Conservation (phyloP, 2,797 vertebrate species). For the Tangara arthus region DNA sequence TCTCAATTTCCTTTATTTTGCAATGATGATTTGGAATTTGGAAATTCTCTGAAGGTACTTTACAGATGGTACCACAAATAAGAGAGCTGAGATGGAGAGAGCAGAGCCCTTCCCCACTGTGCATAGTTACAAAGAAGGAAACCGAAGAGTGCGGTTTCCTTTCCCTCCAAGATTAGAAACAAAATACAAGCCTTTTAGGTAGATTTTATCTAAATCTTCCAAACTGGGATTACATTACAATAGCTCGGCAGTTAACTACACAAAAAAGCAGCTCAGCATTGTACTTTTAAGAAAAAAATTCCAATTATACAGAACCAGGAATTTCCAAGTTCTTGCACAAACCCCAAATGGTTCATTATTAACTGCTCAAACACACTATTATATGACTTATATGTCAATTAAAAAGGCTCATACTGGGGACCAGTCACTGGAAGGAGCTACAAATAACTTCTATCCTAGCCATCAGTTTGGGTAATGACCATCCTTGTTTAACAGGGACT, state of each 20-base stretch:
- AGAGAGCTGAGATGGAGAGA: not conserved
- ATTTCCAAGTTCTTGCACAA: not conserved
- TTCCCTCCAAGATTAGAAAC: not conserved
- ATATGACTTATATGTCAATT: not conserved
- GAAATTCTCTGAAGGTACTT: not conserved
- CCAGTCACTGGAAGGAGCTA: not conserved
- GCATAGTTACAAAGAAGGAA: not conserved
- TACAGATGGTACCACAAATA: not conserved
- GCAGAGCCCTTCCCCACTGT: not conserved
- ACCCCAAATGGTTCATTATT: not conserved
- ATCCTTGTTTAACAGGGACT: not conserved
- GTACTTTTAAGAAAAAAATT: not conserved
- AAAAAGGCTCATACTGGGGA: not conserved
- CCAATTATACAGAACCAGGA: not conserved
- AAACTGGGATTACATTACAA: not conserved
- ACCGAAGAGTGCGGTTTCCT: not conserved
- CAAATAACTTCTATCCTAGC: not conserved
- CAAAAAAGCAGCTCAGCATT: not conserved
- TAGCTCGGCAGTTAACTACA: not conserved
- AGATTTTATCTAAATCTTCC: not conserved
- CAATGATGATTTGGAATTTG: not conserved
- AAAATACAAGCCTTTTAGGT: not conserved
- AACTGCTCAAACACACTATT: not conserved
- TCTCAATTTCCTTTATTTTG: fast-evolving
- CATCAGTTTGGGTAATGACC: not conserved